Evolutionary conservation across 2,888 invertebrate genomes (phyloP).

Genomic region (Campoplex nolae): DNA sequence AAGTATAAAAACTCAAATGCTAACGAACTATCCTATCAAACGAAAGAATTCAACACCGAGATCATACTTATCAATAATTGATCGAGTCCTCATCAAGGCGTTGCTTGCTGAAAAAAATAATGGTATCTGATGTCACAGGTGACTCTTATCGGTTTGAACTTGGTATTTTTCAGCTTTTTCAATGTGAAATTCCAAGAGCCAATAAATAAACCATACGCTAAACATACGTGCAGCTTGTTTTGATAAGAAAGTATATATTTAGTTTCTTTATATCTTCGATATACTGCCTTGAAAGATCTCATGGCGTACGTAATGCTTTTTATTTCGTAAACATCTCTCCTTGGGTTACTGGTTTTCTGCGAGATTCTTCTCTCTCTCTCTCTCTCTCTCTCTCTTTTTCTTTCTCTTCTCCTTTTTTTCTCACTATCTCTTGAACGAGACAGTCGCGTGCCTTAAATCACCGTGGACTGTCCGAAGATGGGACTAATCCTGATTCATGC

Average conservation of each 20-base stretch:
- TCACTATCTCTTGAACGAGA: constrained; percentile 59
- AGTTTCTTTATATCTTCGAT: constrained; percentile 68
- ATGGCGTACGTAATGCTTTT: constrained; percentile 64
- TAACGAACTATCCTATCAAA: constrained; percentile 37
- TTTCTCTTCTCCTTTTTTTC: constrained; percentile 38
- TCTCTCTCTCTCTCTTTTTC: constrained; percentile 31
- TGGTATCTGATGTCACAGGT: constrained; percentile 24
- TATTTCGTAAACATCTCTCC: constrained; percentile 64
- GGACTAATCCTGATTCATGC: constrained; percentile 81
- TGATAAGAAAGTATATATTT: constrained; percentile 76
- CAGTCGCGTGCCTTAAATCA: constrained; percentile 77
- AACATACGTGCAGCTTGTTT: constrained; percentile 77
- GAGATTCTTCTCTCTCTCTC: constrained; percentile 41
- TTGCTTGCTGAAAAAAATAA: background rate
- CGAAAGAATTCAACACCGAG: constrained; percentile 9
- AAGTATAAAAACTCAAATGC: constrained; percentile 37
- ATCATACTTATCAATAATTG: constrained; percentile 32
- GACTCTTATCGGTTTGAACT: constrained; percentile 21
- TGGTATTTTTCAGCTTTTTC: background rate
- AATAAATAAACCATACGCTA: constrained; percentile 77
- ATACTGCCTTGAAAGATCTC: constrained; percentile 63
- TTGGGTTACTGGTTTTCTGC: constrained; percentile 64
- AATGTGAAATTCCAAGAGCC: constrained; percentile 71
- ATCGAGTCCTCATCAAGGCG: constrained; percentile 1
- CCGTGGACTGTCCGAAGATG: constrained; percentile 76